Percentiles rank a stretch among this genome's conserved stretches.
phyloP scores from a whole-genome alignment of 2,113 vertebrate genomes.

The Hippocampus barbouri region DNA sequence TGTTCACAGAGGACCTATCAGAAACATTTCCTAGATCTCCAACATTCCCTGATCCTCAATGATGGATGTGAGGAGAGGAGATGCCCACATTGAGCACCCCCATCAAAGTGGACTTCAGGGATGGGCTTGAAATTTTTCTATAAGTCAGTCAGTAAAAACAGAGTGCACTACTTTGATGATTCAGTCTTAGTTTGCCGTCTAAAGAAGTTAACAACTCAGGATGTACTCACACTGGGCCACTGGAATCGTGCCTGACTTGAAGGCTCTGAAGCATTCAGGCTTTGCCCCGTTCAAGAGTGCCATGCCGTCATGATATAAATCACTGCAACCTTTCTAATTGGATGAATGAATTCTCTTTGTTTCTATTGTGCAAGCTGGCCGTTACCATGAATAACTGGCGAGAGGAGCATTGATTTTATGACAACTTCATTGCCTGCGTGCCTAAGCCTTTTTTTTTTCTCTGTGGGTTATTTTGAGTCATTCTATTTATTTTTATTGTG shows the following conservation, averaged over 20 bases:
- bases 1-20: slow-evolving; percentile 3
- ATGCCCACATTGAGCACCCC: slow-evolving; percentile 56
- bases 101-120: slow-evolving; percentile 13
- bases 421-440: neutral
- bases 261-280: too few relatives aligned
- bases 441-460: neutral
- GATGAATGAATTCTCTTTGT: too few relatives aligned
- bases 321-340: neutral
- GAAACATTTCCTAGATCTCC: slow-evolving; percentile 34
- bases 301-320: neutral
- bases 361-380: too few relatives aligned
- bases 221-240: neutral
- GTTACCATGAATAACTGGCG: too few relatives aligned
- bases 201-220: neutral
- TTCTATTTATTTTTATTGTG: neutral
- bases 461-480: neutral
- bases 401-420: neutral
- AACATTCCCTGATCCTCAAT: slow-evolving; percentile 24
- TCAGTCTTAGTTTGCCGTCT: neutral
- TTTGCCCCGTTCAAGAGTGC: neutral
- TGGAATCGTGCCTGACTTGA: neutral
- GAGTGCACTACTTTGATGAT: neutral
- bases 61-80: slow-evolving; percentile 24
- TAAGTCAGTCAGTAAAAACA: neutral
- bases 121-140: neutral